A percentile compares a stretch with the other conserved stretches of the same genome.
phyloP scores from a whole-genome alignment of 2,797 vertebrate species.

The Rhinatrema bivittatum region DNA sequence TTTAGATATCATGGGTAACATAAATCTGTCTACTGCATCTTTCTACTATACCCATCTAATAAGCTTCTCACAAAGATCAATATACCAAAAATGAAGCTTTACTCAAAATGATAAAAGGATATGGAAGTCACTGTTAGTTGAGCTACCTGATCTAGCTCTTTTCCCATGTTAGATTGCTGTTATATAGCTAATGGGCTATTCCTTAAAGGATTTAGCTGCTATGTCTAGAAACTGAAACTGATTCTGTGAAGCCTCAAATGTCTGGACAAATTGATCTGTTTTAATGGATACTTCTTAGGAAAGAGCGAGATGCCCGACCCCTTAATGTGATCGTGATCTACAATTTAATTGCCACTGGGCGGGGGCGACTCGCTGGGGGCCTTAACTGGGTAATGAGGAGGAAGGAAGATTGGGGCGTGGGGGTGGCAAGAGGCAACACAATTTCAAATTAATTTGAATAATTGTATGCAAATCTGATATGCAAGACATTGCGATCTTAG shows the following conservation, averaged over 20 bases:
- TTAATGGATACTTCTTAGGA: conserved; percentile 26
- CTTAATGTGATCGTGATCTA: conserved; percentile 18
- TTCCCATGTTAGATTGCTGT: conserved; percentile 7
- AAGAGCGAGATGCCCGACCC: conserved; percentile 19
- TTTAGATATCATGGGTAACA: conserved; percentile 13
- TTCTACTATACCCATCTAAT: conserved; percentile 25
- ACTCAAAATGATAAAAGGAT: not conserved
- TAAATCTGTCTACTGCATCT: conserved; percentile 13
- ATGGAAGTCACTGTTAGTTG: not conserved
- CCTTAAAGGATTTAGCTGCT: conserved; percentile 16
- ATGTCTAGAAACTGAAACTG: conserved; percentile 26
- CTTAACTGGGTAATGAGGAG: conserved; percentile 1
- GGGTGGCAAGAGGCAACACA: too few species aligned
- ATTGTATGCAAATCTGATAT: too few species aligned
- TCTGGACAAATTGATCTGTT: conserved; percentile 34
- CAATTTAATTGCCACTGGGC: conserved; percentile 26
- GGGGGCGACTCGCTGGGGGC: not conserved
- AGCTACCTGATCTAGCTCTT: not conserved
- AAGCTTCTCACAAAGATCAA: conserved; percentile 21
- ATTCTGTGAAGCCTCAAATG: conserved; percentile 33
- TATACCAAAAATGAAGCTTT: conserved; percentile 10
- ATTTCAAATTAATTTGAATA: too few species aligned
- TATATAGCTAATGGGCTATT: conserved; percentile 21
- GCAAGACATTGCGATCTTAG: conserved; percentile 5
- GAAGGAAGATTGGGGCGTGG: too few species aligned